These are phyloP conservation scores for Oikopleura vanhoeffeni DNA, from an alignment of 23 tunicate species.

Conservation along the genomic window DNA sequence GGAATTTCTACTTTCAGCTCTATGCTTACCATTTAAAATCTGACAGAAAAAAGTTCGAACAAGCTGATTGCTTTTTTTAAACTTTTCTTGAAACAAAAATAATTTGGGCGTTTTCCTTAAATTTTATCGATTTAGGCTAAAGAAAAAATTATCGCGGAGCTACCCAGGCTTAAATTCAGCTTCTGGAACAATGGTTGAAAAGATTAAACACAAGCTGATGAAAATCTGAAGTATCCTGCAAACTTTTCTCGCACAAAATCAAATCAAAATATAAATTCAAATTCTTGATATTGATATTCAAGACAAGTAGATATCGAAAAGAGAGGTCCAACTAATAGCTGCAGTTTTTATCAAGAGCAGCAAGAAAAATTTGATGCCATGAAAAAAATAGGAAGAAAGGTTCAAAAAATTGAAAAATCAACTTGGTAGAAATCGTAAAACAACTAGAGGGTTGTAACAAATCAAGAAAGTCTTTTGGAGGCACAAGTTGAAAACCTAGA, in stretches of 20 bases:
- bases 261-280: not conserved
- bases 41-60: too few relatives aligned
- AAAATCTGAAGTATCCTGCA: not conserved
- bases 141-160: not conserved
- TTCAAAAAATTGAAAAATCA: not conserved
- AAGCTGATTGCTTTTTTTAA: too few relatives aligned
- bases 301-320: not conserved
- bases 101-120: too few relatives aligned
- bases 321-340: not conserved
- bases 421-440: not conserved
- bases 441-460: not conserved
- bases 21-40: too few relatives aligned
- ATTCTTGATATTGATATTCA: not conserved
- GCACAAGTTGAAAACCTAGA: not conserved
- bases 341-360: not conserved
- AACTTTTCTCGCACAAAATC: not conserved
- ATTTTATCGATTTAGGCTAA: not conserved
- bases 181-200: not conserved
- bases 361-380: not conserved
- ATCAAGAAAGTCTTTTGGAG: not conserved
- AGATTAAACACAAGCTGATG: not conserved
- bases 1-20: too few relatives aligned
- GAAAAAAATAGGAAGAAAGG: not conserved
- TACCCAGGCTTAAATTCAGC: not conserved
- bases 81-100: too few relatives aligned